Evolutionary conservation across 2,113 vertebrate genomes (phyloP), one percentile per base, ranked within the genome.

Genomic region (Corvus cornix): DNA sequence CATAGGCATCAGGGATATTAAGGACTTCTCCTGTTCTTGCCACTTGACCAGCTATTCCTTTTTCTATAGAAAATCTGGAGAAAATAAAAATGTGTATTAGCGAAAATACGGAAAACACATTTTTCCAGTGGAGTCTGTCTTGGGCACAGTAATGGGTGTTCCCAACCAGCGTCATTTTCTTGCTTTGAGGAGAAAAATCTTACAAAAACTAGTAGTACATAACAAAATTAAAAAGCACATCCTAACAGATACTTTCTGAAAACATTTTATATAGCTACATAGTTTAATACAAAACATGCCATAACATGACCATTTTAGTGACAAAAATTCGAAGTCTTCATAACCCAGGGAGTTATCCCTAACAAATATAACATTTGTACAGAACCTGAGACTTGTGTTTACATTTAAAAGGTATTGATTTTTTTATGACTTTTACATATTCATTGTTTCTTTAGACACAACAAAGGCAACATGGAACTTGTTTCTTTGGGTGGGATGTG

Each of bases 1-100:
- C 99, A 96, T 99, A 99, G 98, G 99, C 99, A 93, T 99, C 99
- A 80, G 99, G 99, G 96, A 99, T 99, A 97, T 99, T 99, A 96
- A 99, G 98, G 92, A 99, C 99, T 97, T 99, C 99, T 93, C 99
- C 99, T 41, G 99, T 99, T 97, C 98, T 98, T 88, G 99, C 99
- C 84, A 99, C 99, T 95, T 99, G 99, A 66, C 99, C 99, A 83
- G 99, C 99, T 92, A 99, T 99, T 95, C 99, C 99, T 97, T 99
- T 99, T 77, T 99, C 99, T 97, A 99, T 99, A 84, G 99, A 99
- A 98, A 99, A 99, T 98, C 99, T 99, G 92, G 24, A 97, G 24
- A 92, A 43, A 96, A 64, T 14, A 92, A 94, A 90, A 77, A 64
- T 20, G 23, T 51, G 22, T 4, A 9, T 72, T 48, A 63, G 76